Base-by-base conservation (phyloP, 1,140 invertebrate genomes). In the Limonius californicus region DNA sequence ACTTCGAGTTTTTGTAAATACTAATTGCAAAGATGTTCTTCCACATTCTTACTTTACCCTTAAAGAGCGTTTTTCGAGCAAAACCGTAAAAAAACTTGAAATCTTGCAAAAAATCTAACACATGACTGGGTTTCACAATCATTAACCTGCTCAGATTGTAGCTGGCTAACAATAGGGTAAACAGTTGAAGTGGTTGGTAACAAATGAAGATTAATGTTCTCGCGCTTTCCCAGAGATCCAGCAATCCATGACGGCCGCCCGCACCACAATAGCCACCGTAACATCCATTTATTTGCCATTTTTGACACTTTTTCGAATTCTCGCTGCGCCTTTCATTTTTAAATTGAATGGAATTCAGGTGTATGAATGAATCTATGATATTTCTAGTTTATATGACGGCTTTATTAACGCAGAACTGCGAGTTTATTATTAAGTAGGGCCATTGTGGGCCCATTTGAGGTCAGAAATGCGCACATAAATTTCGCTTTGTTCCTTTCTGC, bases 171-270 rank as follows among this genome's bases (percentile, higher is more conserved):
- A 72, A 69, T 69, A 59, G 67, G 47, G 65, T 65, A 70, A 70
- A 70, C 67, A 70, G 63, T 70, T 72, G 63, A 72, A 70, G 69
- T 70, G 69, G 70, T 61, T 61, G 70, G 63, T 67, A 72, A 72
- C 70, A 72, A 72, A 72, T 72, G 69, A 72, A 72, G 70, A 72
- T 72, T 72, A 70, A 72, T 72, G 69, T 65, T 64, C 43, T 60
- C 53, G 63, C 59, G 57, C 54, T 66, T 72, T 70, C 68, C 70
- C 68, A 70, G 15, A 47, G 68, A 65, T 39, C 54, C 50, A 58
- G 23, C 39, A 50, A 27, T 27, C 56, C 59, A 42, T 42, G 61
- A 47, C 14, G 61, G 19, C 21, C 67, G 53, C 54, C 59, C 66
- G 59, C 63, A 59, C 68, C 62, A 67, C 66, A 70, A 69, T 67